These are phyloP conservation scores for Enteromius mattozi DNA, from an alignment of 2,797 vertebrate species.

Conservation along the genomic window DNA sequence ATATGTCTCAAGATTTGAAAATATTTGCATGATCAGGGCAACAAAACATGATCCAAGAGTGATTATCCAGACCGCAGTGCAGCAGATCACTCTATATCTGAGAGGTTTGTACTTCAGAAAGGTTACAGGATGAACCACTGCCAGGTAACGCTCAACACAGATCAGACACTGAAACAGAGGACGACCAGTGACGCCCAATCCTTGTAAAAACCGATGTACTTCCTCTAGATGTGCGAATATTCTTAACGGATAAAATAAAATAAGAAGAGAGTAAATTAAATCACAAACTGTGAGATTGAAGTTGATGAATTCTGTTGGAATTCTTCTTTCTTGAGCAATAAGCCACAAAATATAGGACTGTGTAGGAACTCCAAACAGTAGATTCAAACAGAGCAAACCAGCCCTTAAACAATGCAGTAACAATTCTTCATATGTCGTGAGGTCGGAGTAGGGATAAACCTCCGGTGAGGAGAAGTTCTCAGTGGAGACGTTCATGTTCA, in stretches of 20 bases:
- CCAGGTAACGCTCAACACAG: slow-evolving; percentile 43
- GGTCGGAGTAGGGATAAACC: not conserved
- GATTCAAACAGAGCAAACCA: not conserved
- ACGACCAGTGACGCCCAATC: not conserved
- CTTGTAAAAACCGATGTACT: not conserved
- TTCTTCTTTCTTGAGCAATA: not conserved
- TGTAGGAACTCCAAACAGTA: not conserved
- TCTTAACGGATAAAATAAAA: not conserved
- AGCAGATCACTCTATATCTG: not conserved
- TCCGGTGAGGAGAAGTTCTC: not conserved
- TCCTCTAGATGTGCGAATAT: not conserved
- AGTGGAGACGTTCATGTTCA: not conserved
- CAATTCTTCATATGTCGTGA: too few species aligned
- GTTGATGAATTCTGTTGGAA: slow-evolving; percentile 1
- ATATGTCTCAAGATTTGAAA: not conserved
- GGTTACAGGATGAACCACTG: not conserved
- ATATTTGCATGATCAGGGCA: too few species aligned
- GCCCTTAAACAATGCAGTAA: not conserved
- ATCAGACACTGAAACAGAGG: slow-evolving; percentile 46
- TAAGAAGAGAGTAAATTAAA: not conserved
- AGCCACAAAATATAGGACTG: slow-evolving; percentile 18
- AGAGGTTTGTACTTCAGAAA: not conserved
- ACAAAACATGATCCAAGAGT: not conserved
- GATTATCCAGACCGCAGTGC: not conserved
- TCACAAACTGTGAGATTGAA: slow-evolving; percentile 30